phyloP scores from a whole-genome alignment of 2,797 vertebrate species.

The Paramormyrops hopkinsi region DNA sequence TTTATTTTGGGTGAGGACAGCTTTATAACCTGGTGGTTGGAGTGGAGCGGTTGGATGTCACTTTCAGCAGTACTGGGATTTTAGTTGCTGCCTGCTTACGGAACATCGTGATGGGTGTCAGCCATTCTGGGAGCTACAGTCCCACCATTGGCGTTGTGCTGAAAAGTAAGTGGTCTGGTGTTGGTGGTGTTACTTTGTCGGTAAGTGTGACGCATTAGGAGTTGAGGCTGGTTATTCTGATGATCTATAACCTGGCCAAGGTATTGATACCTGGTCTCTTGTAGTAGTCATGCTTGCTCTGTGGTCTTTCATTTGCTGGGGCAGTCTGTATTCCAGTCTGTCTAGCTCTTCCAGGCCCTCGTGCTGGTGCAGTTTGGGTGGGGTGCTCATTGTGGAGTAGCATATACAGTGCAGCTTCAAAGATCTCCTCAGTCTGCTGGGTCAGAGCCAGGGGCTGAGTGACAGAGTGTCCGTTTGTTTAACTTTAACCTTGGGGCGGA shows the following conservation, averaged over 20 bases:
- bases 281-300: not conserved
- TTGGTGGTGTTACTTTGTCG: not conserved
- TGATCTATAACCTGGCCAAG: not conserved
- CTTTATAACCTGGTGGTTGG: not conserved
- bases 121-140: slow-evolving; percentile 62
- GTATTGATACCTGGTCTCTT: not conserved
- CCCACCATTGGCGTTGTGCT: slow-evolving; percentile 53
- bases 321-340: not conserved
- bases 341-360: not conserved
- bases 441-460: not conserved
- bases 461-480: not conserved
- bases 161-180: slow-evolving; percentile 56
- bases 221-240: not conserved
- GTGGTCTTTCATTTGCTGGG: not conserved
- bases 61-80: not conserved
- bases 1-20: not conserved
- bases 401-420: not conserved
- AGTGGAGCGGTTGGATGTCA: not conserved
- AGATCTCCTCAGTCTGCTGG: not conserved
- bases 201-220: not conserved
- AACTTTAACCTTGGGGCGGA: not conserved
- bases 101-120: slow-evolving; percentile 56
- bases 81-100: not conserved
- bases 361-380: not conserved
- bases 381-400: not conserved